These are phyloP conservation scores for Poeciliopsis occidentalis DNA, from an alignment of 2,113 vertebrate species.

Conservation along the genomic window DNA sequence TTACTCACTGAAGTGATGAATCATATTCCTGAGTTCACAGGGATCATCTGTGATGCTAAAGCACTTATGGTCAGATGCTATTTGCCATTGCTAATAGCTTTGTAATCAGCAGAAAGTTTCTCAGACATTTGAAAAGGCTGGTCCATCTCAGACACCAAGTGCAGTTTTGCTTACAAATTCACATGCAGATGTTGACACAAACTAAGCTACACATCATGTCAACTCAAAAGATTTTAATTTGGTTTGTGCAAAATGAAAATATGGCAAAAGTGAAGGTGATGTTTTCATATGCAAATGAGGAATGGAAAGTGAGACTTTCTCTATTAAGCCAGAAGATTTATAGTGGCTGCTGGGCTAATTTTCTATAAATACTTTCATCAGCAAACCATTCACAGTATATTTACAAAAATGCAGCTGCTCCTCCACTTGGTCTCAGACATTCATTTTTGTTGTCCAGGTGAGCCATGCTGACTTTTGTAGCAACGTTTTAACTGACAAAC, in stretches of 20 bases:
- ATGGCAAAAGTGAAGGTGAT: slow-evolving; percentile 51
- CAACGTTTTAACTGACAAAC: no score
- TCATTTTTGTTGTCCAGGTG: slow-evolving; percentile 1
- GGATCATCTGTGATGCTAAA: slow-evolving; percentile 44
- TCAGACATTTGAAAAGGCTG: slow-evolving; percentile 19
- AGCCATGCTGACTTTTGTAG: background rate
- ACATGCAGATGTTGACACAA: slow-evolving; percentile 49
- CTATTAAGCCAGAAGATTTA: slow-evolving; percentile 59
- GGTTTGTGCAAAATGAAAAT: slow-evolving; percentile 22
- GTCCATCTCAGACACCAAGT: slow-evolving; percentile 21
- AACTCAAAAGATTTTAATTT: slow-evolving; percentile 38
- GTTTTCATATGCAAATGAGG: slow-evolving; percentile 65
- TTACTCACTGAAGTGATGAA: slow-evolving; percentile 50
- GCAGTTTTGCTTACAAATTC: slow-evolving; percentile 15
- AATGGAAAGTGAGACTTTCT: slow-evolving; percentile 48
- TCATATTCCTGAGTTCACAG: slow-evolving; percentile 37
- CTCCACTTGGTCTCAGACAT: slow-evolving; percentile 1
- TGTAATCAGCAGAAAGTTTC: slow-evolving; percentile 51
- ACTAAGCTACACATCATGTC: slow-evolving; percentile 7
- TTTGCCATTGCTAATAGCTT: slow-evolving; percentile 37
- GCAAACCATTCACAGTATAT: slow-evolving; percentile 43
- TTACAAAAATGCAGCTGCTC: slow-evolving; percentile 34
- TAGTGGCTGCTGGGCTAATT: slow-evolving; percentile 53
- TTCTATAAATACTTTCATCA: slow-evolving; percentile 68
- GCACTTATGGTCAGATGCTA: slow-evolving; percentile 9